phyloP scores from a whole-genome alignment of 2,797 vertebrate species.

The Melanotaenia pygmaea region DNA sequence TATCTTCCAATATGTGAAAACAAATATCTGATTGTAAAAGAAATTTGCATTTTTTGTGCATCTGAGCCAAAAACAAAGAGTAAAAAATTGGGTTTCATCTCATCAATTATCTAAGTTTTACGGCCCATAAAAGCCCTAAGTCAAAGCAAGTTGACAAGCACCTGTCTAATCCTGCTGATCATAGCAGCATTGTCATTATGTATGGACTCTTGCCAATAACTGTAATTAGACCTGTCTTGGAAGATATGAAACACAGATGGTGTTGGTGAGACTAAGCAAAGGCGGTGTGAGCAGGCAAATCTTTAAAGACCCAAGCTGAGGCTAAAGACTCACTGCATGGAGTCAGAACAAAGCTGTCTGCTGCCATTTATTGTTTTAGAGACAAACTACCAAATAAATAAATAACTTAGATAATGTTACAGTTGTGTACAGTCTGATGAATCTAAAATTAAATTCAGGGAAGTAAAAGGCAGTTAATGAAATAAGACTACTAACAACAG shows the following conservation, averaged over 20 bases:
- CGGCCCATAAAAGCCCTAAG: conserved; percentile 64
- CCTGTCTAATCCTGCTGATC: conserved; percentile 83
- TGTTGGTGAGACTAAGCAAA: conserved; percentile 69
- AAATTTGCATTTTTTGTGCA: conserved; percentile 18
- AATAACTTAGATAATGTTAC: neutral
- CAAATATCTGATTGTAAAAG: conserved; percentile 24
- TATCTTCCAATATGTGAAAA: conserved; percentile 4
- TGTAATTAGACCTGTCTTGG: conserved; percentile 76
- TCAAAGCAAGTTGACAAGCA: conserved; percentile 71
- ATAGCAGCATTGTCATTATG: conserved; percentile 80
- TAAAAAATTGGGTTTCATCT: conserved; percentile 35
- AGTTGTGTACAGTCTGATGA: conserved; percentile 2
- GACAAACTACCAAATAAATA: neutral
- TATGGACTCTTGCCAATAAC: conserved; percentile 69
- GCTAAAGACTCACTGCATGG: conserved; percentile 44
- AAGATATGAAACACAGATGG: conserved; percentile 83
- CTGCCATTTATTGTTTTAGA: neutral
- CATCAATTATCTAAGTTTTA: conserved; percentile 56
- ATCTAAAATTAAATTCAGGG: conserved; percentile 23
- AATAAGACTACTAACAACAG: conserved; percentile 5
- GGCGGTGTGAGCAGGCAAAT: conserved; percentile 65
- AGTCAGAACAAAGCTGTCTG: neutral
- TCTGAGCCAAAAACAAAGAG: conserved; percentile 46
- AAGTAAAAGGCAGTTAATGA: conserved; percentile 28
- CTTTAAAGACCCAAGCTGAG: conserved; percentile 69